A percentile compares a stretch with the other conserved stretches of the same genome.
Conservation (phyloP, 2,113 vertebrate species). For the Hydrochoerus hydrochaeris region DNA sequence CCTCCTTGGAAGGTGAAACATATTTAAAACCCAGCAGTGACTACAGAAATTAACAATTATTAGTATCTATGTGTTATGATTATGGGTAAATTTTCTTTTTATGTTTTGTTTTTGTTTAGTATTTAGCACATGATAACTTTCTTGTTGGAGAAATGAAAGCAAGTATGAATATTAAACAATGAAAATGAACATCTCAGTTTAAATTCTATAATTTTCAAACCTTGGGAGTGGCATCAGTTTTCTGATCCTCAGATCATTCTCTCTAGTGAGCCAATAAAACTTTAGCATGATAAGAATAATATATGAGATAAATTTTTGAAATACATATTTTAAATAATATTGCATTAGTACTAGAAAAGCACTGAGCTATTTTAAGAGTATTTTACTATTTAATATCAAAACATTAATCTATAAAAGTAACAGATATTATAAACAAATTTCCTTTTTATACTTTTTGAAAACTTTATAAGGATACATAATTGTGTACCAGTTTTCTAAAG, state of each 20-base stretch:
- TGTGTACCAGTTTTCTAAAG: not conserved
- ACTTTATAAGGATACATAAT: not conserved
- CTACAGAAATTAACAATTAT: not conserved
- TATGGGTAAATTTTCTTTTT: not conserved
- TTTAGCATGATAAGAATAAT: not conserved
- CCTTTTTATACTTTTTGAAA: not conserved
- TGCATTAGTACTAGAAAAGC: not conserved
- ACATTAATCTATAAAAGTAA: not conserved
- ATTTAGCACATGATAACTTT: not conserved
- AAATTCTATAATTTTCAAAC: not conserved
- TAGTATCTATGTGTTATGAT: not conserved
- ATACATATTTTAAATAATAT: constrained; percentile 1
- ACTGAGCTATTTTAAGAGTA: not conserved
- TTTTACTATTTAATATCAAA: not conserved
- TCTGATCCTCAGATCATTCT: not conserved
- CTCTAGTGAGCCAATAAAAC: not conserved
- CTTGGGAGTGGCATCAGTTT: not conserved
- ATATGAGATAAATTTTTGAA: not conserved
- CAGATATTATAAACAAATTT: not conserved
- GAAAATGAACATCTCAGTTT: not conserved
- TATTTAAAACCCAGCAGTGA: not conserved
- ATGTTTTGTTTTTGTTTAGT: not conserved
- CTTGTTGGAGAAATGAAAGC: not conserved
- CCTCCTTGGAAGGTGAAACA: not conserved
- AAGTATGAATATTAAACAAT: not conserved